Percentiles rank a stretch among this genome's conserved stretches.
These are phyloP conservation scores for Drosophila anomalata DNA, from an alignment of 2,888 invertebrate genomes.

Conservation along the genomic window DNA sequence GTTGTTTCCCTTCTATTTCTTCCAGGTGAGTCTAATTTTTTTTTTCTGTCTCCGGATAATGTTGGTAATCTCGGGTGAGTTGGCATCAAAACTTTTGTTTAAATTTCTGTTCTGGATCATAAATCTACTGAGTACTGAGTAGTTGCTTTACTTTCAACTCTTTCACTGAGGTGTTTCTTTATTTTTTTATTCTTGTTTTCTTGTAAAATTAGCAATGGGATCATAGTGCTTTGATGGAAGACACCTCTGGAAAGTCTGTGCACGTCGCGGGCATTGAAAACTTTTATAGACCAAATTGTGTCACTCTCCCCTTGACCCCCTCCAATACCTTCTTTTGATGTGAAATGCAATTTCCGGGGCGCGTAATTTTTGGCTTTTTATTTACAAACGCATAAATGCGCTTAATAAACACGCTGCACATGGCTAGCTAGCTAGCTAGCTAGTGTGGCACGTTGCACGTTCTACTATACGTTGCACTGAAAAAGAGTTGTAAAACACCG, in stretches of 20 bases:
- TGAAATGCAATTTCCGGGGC: constrained; percentile 43
- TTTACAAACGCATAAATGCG: constrained; percentile 72
- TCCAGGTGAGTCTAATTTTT: constrained; percentile 62
- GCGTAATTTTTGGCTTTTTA: constrained; percentile 54
- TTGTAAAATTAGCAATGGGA: constrained; percentile 26
- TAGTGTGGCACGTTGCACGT: constrained; percentile 47
- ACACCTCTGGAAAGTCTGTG: constrained; percentile 19
- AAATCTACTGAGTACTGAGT: background rate
- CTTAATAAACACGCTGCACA: constrained; percentile 72
- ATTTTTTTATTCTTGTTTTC: constrained; percentile 10
- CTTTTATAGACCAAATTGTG: constrained; percentile 71
- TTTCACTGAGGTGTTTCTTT: background rate
- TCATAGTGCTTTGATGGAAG: constrained; percentile 9
- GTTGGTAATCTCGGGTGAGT: constrained; percentile 45
- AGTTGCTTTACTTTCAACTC: background rate
- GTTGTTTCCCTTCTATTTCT: constrained; percentile 43
- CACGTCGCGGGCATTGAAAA: constrained; percentile 67
- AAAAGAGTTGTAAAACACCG: constrained; percentile 58
- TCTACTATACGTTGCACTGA: constrained; percentile 20
- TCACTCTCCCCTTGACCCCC: constrained; percentile 35
- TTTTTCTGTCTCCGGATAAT: background rate
- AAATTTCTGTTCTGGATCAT: background rate
- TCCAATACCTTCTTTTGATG: constrained; percentile 2
- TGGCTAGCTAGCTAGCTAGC: constrained; percentile 18
- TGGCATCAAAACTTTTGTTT: background rate